Conservation (phyloP, 2,888 invertebrate genomes). For the Stictocephala bisonia region DNA sequence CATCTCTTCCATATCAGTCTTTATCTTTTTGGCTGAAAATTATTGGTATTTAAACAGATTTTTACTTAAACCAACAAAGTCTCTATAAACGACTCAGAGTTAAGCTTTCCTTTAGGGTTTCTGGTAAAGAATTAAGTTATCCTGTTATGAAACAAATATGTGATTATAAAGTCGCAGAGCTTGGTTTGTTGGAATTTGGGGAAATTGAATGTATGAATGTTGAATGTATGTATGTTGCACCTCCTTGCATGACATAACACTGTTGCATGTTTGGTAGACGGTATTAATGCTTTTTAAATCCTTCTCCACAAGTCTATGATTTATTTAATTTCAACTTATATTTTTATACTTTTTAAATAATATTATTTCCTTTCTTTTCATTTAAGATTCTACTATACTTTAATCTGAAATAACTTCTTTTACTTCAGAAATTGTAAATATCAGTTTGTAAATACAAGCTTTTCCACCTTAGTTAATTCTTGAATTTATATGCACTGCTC, state of each 20-base stretch:
- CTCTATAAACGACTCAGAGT: too few relatives aligned
- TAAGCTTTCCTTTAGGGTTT: too few relatives aligned
- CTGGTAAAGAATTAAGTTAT: too few relatives aligned
- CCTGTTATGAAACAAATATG: too few relatives aligned
- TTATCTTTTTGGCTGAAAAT: slow-evolving; percentile 27
- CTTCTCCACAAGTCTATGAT: slow-evolving; percentile 57
- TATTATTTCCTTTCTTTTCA: neutral
- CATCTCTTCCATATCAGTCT: slow-evolving; percentile 18
- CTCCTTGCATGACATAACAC: slow-evolving; percentile 36
- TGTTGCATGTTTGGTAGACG: slow-evolving; percentile 47
- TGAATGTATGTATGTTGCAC: slow-evolving; percentile 31
- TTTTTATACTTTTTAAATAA: slow-evolving; percentile 6
- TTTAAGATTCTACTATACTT: neutral
- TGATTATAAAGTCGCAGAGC: neutral
- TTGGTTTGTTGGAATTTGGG: slow-evolving; percentile 25
- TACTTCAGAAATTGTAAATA: slow-evolving; percentile 1
- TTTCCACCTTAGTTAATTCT: neutral
- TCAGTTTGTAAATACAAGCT: slow-evolving; percentile 27
- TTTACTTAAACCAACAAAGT: too few relatives aligned
- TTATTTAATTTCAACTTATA: neutral
- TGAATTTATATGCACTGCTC: slow-evolving; percentile 41
- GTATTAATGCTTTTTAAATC: slow-evolving; percentile 54
- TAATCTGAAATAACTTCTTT: neutral
- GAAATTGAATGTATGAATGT: slow-evolving; percentile 38
- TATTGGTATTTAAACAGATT: too few relatives aligned